Conservation (phyloP, 2,888 invertebrate genomes). For the Dorcus hopei region DNA sequence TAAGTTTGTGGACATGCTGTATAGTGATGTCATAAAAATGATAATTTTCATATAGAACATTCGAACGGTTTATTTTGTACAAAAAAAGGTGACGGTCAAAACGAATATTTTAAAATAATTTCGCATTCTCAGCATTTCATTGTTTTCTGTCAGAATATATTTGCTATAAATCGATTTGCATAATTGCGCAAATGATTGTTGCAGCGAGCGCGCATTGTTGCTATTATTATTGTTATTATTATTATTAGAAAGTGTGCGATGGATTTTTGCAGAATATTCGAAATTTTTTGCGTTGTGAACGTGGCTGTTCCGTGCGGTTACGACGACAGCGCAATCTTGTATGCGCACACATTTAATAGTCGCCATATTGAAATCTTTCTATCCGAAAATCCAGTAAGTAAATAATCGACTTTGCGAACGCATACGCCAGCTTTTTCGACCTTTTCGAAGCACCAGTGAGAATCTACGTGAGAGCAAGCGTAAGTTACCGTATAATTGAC, state of each 20-base stretch:
- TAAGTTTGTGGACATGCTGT: too few relatives aligned
- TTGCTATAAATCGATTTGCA: too few relatives aligned
- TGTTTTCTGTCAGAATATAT: too few relatives aligned
- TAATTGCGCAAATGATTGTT: constrained; percentile 5
- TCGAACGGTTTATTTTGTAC: too few relatives aligned
- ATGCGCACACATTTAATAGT: constrained; percentile 43
- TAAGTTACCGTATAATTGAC: constrained; percentile 34
- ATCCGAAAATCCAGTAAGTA: constrained; percentile 51
- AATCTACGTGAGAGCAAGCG: constrained; percentile 30
- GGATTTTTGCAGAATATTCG: background rate
- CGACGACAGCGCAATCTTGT: constrained; percentile 25
- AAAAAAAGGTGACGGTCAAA: too few relatives aligned
- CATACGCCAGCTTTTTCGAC: constrained; percentile 21
- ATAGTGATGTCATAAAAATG: too few relatives aligned
- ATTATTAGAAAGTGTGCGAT: constrained; percentile 1
- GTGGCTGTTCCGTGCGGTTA: constrained; percentile 17
- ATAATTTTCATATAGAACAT: too few relatives aligned
- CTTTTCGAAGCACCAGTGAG: constrained; percentile 19
- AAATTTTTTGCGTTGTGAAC: constrained; percentile 18
- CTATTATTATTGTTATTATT: background rate
- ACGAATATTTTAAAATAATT: too few relatives aligned
- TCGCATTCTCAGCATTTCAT: too few relatives aligned
- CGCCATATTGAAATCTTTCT: constrained; percentile 52
- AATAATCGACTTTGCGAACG: constrained; percentile 38
- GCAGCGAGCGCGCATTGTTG: too few relatives aligned